Base-by-base conservation (phyloP, 2,888 invertebrate genomes). In the Caenorhabditis parvicauda region DNA sequence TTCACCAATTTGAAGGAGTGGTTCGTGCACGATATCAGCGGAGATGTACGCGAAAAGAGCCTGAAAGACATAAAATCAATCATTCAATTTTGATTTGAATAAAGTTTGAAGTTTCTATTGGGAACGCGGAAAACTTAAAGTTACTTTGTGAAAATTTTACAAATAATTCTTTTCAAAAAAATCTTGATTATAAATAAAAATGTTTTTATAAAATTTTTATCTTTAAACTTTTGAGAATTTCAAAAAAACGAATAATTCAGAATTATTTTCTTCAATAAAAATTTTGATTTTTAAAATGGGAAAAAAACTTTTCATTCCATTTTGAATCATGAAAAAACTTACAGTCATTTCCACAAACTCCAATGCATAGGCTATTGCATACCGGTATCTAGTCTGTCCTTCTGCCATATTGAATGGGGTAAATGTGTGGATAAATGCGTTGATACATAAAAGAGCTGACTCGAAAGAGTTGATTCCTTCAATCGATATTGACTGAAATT, bases 331-430 rank as follows among this genome's bases (percentile, higher is more conserved):
- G 14, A 47, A 12, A 24, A 21, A 29, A 54, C 70, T 52, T 32
- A 74, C 74, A 28, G 60, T 35, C 27, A 56, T 59, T 53, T 76
- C 75, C 0, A 73, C 1, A 14, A 66, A 45, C 48, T 76, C 76
- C 2, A 76, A 35, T 3, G 29, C 21, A 39, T 74, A 74, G 0
- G 70, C 75, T 1, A 48, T 24, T 0, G 54, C 22, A 45, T 76
- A 76, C 45, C 70, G 54, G 32, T 49, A 62, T 35, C 68, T 38
- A 2, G 75, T 73, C 3, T 44, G 41, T 6, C 75, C 73, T 37
- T 76, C 76, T 1, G 70, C 67, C 62, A 72, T 74, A 41, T 76
- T 76, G 54, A 76, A 76, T 0, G 76, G 76, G 2, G 68, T 62
- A 54, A 72, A 74, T 12, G 65, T 49, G 46, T 76, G 76, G 29